Evolutionary conservation across 2,888 invertebrate species (phyloP), one percentile per base, ranked within the genome.

Genomic region (Metellina segmentata): DNA sequence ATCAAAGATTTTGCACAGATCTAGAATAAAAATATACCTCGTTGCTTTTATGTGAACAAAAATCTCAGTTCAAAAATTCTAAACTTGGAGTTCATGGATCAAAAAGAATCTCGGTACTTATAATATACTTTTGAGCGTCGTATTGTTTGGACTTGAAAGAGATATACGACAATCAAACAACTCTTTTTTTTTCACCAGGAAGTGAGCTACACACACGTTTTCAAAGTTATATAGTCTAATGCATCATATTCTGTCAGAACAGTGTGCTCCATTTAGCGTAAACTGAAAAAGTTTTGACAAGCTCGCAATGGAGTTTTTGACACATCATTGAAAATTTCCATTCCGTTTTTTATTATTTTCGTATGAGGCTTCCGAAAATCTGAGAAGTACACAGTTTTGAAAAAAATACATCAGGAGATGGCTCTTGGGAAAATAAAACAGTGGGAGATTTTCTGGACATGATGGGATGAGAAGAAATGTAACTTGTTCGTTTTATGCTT

Each of bases 171-270:
- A 61, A 61, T 61, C 61, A 61, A 16, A 61, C 16, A n/a, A n/a
- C n/a, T n/a, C n/a, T n/a, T n/a, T 11, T 8, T 61, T 61, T 61
- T 61, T 61, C 16, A 6, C 61, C 5, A 61, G 61, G 16, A 61
- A 0, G 61, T 16, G 61, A 61, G 11, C 61, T 16, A 11, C 61
- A 61, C 61, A 61, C 61, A 61, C 61, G 61, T 61, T 61, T 61
- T 16, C 61, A 61, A 61, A 61, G 61, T 61, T 61, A 61, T 61
- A 61, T 61, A 61, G 61, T 61, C 61, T 61, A 61, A 61, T 61
- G 61, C 61, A 61, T 61, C 61, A 61, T 61, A 61, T 61, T 61
- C 61, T 61, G 61, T 61, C 61, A 61, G 61, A 61, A 61, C 61
- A 61, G 7, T 61, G 61, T 61, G 61, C 61, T 61, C 61, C 61